Evolutionary conservation across 2,113 vertebrate genomes (phyloP).

Genomic region (Heterocephalus glaber): DNA sequence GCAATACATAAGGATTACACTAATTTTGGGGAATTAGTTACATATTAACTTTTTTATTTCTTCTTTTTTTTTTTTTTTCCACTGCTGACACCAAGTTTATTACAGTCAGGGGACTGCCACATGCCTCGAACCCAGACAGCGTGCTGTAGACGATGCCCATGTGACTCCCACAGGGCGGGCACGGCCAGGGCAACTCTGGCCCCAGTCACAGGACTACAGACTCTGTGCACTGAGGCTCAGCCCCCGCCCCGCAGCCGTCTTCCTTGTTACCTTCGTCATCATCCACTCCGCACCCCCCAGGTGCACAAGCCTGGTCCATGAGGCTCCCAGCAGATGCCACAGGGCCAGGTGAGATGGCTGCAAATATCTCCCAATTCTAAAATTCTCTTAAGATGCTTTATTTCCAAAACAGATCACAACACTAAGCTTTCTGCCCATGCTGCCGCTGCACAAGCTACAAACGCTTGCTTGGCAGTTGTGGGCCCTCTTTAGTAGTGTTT

Average conservation of each 20-base stretch:
- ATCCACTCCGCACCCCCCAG: too few relatives aligned
- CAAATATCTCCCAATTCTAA: constrained; percentile 22
- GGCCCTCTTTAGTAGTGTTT: constrained; percentile 84
- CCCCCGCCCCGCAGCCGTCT: too few relatives aligned
- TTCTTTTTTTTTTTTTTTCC: neutral
- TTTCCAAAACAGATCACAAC: constrained; percentile 88
- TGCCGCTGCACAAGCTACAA: constrained; percentile 89
- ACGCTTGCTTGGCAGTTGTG: constrained; percentile 85
- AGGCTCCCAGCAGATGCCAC: accelerated
- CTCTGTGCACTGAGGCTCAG: too few relatives aligned
- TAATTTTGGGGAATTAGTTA: neutral
- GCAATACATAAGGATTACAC: neutral
- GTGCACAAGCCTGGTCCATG: neutral
- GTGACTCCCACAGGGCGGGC: too few relatives aligned
- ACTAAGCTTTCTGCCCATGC: constrained; percentile 77
- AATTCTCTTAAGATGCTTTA: constrained; percentile 87
- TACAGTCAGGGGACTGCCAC: too few relatives aligned
- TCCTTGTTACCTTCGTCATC: too few relatives aligned
- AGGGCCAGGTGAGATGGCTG: neutral
- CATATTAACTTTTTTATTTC: neutral
- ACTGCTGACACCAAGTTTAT: too few relatives aligned
- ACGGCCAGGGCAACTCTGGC: too few relatives aligned
- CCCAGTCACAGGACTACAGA: too few relatives aligned
- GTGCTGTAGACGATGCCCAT: too few relatives aligned
- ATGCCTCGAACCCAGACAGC: too few relatives aligned